A percentile compares a stretch with the other conserved stretches of the same genome.
phyloP scores from a whole-genome alignment of 2,797 vertebrate species.

The Pteropus rufus region DNA sequence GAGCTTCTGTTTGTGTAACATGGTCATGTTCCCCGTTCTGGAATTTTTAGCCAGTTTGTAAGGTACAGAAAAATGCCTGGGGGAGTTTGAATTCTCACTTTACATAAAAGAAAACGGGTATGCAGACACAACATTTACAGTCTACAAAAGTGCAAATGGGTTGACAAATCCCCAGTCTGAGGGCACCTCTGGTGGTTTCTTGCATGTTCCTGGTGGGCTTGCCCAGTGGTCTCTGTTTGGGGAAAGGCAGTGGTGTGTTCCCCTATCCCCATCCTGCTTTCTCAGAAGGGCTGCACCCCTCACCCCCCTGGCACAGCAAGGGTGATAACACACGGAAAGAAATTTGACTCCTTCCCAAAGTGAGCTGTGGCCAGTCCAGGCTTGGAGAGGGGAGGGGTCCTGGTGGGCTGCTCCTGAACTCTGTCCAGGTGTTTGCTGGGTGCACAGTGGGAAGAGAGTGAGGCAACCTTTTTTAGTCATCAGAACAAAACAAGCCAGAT shows the following conservation, averaged over 20 bases:
- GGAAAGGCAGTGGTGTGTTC: not conserved
- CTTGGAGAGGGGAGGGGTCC: not conserved
- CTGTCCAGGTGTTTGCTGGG: not conserved
- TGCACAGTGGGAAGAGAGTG: not conserved
- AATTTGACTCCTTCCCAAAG: not conserved
- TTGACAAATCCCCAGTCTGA: not conserved
- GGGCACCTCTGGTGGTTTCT: not conserved
- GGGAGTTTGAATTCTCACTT: slow-evolving; percentile 30
- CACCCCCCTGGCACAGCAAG: not conserved
- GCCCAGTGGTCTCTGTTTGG: not conserved
- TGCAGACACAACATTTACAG: not conserved
- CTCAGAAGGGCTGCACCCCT: not conserved
- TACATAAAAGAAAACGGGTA: not conserved
- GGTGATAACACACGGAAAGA: not conserved
- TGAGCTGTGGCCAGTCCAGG: not conserved
- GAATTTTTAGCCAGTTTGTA: not conserved
- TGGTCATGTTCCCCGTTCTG: too few species aligned
- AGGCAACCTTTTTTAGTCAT: not conserved
- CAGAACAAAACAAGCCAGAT: not conserved
- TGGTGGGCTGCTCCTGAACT: not conserved
- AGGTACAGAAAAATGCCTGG: not conserved
- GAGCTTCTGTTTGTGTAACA: too few species aligned
- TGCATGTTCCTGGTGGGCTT: not conserved
- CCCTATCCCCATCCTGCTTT: not conserved
- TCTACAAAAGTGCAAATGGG: not conserved